These are phyloP conservation scores for Cyprinodon variegatus DNA, from an alignment of 2,113 vertebrate genomes.

Conservation along the genomic window DNA sequence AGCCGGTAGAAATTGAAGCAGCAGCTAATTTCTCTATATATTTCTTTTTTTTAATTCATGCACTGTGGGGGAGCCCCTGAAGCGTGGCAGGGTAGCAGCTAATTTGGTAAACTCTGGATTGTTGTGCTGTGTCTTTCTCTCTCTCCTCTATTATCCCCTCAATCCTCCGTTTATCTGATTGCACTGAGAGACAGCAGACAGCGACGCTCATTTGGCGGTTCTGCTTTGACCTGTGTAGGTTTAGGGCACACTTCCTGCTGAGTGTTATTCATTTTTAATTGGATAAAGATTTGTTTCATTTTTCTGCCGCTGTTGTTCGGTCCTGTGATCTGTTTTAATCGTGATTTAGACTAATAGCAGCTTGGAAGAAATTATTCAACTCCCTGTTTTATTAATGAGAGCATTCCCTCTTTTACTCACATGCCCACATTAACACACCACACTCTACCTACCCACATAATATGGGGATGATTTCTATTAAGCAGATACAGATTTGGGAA, in stretches of 20 bases:
- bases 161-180: neutral
- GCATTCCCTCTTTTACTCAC: neutral
- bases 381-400: slow-evolving; percentile 32
- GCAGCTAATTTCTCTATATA: slow-evolving; percentile 49
- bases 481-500: neutral
- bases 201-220: slow-evolving; percentile 35
- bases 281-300: slow-evolving; percentile 27
- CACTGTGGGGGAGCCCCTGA: slow-evolving; percentile 38
- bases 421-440: neutral
- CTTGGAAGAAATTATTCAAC: slow-evolving; percentile 36
- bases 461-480: slow-evolving; percentile 6
- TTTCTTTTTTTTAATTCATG: slow-evolving; percentile 36
- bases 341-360: slow-evolving; percentile 42
- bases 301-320: slow-evolving; percentile 7
- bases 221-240: slow-evolving; percentile 48
- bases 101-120: slow-evolving; percentile 54
- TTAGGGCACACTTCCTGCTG: slow-evolving; percentile 20
- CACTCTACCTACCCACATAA: neutral
- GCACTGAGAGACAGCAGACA: slow-evolving; percentile 26
- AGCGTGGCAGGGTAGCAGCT: slow-evolving; percentile 59
- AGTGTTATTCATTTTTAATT: slow-evolving; percentile 60
- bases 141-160: slow-evolving; percentile 3
- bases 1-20: slow-evolving; percentile 21
- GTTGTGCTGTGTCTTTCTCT: slow-evolving; percentile 20
- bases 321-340: slow-evolving; percentile 12